Base-by-base conservation (phyloP, 2,797 vertebrate genomes). In the Coregonus ussuriensis region DNA sequence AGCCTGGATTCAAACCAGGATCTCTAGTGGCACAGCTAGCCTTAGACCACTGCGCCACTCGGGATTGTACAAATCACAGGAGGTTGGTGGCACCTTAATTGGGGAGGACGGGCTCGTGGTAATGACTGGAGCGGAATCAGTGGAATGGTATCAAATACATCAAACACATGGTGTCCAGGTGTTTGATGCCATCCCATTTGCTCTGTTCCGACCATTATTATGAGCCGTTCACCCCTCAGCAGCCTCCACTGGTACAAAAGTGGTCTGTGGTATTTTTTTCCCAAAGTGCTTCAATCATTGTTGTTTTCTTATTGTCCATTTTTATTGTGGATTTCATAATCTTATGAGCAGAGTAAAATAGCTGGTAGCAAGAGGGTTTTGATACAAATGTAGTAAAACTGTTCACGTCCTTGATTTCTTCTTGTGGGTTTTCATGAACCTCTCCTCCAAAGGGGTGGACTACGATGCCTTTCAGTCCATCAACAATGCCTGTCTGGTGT, bases 401-500 rank as follows among this genome's bases (percentile, higher is more conserved):
- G 6, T 21, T 35, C 62, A 71, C 41, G 13, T 21, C 54, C 65
- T 56, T 63, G 6, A 41, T 41, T 41, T 52, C 6, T 13, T 15
- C 56, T 88, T 80, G 6, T 84, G 99, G 98, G 94, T 94, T 7
- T 95, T 98, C 83, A 93, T 99, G 81, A 97, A 93, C 88, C 95
- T 98, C 80, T 94, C 88, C 77, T 88, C 86, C 69, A 96, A 88
- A 84, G 87, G 88, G 0, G 94, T 98, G 13, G 96, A 98, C 92
- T 90, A 82, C 0, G 92, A 97, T 21, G 91, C 93, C 29, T 97
- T 97, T 79, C 90, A 86, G 81, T 94, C 96, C 62, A 74, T 97
- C 82, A 96, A 88, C 69, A 86, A 92, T 47, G 95, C 96, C 2
- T 95, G 93, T 84, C 94, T 99, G 74, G 94, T 96, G 77, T 97